Conservation (phyloP, 2,888 invertebrate genomes). For the Watsonalla cultraria region DNA sequence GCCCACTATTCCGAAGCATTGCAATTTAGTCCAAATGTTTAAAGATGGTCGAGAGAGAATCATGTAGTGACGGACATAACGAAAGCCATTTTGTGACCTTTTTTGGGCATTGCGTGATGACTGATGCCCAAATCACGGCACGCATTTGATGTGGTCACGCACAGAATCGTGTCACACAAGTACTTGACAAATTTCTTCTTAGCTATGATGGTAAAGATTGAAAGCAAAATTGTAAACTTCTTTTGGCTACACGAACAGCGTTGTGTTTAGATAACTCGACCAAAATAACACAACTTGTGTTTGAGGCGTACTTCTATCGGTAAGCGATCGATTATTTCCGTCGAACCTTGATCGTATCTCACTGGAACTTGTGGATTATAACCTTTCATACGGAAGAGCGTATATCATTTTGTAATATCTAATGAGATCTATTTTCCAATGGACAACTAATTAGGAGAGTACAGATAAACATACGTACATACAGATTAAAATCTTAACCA, state of each 20-base stretch:
- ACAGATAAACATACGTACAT: too few species aligned
- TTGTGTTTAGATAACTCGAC: slow-evolving; percentile 42
- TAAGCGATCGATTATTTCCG: slow-evolving; percentile 42
- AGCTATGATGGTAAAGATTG: background rate
- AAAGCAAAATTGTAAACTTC: background rate
- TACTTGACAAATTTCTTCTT: background rate
- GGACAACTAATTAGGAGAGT: too few species aligned
- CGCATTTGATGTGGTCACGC: slow-evolving; percentile 6
- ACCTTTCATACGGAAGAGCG: slow-evolving; percentile 10
- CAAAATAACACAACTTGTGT: slow-evolving; percentile 47
- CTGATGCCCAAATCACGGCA: background rate
- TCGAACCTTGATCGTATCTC: slow-evolving; percentile 13
- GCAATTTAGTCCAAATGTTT: slow-evolving; percentile 30
- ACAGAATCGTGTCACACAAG: background rate
- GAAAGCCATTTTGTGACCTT: background rate
- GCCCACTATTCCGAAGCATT: slow-evolving; percentile 24
- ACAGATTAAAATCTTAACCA: too few species aligned
- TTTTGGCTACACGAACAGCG: slow-evolving; percentile 8
- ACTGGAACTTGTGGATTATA: slow-evolving; percentile 8
- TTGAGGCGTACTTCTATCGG: slow-evolving; percentile 29
- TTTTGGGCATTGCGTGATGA: background rate
- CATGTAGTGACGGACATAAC: slow-evolving; percentile 12
- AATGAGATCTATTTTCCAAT: too few species aligned
- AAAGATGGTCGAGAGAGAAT: slow-evolving; percentile 17
- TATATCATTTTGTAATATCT: too few species aligned